These are phyloP conservation scores for Auanema freiburgensis DNA, from an alignment of 2,888 invertebrate species.

Conservation along the genomic window DNA sequence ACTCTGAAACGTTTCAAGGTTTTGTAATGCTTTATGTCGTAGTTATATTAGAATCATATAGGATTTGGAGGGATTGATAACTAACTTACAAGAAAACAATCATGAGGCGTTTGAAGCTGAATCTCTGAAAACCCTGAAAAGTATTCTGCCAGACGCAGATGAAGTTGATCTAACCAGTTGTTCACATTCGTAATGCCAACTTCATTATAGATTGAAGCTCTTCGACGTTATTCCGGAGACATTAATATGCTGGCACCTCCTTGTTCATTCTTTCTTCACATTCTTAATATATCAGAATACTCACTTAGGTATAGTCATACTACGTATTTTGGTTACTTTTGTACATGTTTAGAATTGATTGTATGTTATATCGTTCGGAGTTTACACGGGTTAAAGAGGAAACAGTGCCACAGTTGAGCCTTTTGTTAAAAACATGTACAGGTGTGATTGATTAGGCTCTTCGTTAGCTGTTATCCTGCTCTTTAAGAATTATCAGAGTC, in stretches of 20 bases:
- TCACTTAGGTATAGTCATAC: slow-evolving; percentile 30
- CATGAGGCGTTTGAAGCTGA: slow-evolving; percentile 34
- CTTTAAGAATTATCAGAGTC: slow-evolving; percentile 24
- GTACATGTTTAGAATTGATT: slow-evolving; percentile 22
- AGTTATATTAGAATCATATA: slow-evolving; percentile 3
- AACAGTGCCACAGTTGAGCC: slow-evolving; percentile 14
- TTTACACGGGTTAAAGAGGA: slow-evolving; percentile 25
- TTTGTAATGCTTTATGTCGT: background rate
- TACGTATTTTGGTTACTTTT: background rate
- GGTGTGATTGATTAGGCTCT: background rate
- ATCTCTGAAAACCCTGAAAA: slow-evolving; percentile 29
- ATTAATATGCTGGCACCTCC: slow-evolving; percentile 30
- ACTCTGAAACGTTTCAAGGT: slow-evolving; percentile 47
- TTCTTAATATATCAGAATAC: slow-evolving; percentile 37
- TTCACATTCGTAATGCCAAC: background rate
- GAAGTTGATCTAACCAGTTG: slow-evolving; percentile 21
- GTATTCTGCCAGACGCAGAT: slow-evolving; percentile 34
- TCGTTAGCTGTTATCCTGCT: background rate
- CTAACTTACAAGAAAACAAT: slow-evolving; percentile 18
- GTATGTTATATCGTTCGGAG: slow-evolving; percentile 21
- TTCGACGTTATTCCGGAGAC: slow-evolving; percentile 43
- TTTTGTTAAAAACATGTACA: background rate
- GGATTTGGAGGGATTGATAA: slow-evolving; percentile 14
- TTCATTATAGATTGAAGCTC: slow-evolving; percentile 31
- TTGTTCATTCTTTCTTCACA: slow-evolving; percentile 35